These are phyloP conservation scores for Drosophila hamatofila DNA, from an alignment of 2,888 invertebrate genomes.

Conservation along the genomic window DNA sequence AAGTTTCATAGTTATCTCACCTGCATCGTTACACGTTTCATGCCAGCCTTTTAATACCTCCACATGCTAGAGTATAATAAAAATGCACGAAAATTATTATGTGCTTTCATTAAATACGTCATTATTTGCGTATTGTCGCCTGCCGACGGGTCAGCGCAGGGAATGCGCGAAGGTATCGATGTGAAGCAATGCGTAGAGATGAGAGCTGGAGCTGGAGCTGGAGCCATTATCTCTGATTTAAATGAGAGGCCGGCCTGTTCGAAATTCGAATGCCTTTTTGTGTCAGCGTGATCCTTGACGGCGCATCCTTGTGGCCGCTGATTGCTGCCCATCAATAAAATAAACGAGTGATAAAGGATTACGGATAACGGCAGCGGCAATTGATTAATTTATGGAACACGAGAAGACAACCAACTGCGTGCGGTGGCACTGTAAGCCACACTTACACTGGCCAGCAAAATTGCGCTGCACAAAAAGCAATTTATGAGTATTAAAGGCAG, in stretches of 20 bases:
- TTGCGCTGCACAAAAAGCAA: background rate
- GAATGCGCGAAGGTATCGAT: background rate
- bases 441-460: conserved; percentile 47
- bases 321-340: conserved; percentile 67
- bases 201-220: background rate
- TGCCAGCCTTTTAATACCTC: background rate
- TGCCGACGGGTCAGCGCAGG: conserved; percentile 2
- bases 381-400: conserved; percentile 72
- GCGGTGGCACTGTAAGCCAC: background rate
- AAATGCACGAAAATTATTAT: conserved; percentile 42
- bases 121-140: conserved; percentile 73
- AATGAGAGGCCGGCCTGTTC: conserved; percentile 33
- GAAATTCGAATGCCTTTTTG: conserved; percentile 27
- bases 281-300: conserved; percentile 25
- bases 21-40: background rate
- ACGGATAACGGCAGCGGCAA: conserved; percentile 44
- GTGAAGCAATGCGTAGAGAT: conserved; percentile 26
- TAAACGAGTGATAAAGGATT: conserved; percentile 58
- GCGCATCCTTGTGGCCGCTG: conserved; percentile 43
- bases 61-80: background rate
- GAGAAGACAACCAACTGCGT: conserved; percentile 46
- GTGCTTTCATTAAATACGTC: conserved; percentile 71
- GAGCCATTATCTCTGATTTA: conserved; percentile 54
- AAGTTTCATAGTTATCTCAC: background rate
- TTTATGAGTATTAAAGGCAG: background rate